Base-by-base conservation (phyloP, 2,888 invertebrate genomes). In the Limnephilus rhombicus region DNA sequence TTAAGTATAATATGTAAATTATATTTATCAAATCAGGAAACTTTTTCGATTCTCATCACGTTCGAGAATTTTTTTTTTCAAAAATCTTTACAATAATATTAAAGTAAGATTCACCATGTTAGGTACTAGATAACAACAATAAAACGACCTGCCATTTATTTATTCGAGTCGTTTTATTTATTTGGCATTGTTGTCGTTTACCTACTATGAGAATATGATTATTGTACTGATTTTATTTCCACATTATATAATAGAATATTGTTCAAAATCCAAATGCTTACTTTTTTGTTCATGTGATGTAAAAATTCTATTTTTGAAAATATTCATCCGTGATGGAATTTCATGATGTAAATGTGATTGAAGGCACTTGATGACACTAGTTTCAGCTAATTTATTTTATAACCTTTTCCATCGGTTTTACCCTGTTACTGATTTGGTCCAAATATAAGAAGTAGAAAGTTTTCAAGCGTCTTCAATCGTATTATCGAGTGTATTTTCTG, bases 21-120 rank as follows among this genome's bases (percentile, higher is more conserved):
- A 82, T 82, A 82, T 82, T 82, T 82, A 31, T 82, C 34, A 34
- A 82, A 82, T 82, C 82, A 34, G 82, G 34, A 34, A 34, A 34
- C 82, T 29, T 82, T 82, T 15, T 82, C 34, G 13, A 82, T 82
- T 31, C 82, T 31, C 29, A 13, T 31, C 82, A 34, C 15, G 31
- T 7, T 68, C n/a, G 9, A n/a, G 24, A 68, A 24, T n/a, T 24
- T 68, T 68, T 68, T 53, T 15, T 68, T 68, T 68, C n/a, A 68
- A n/a, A 68, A n/a, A 68, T 53, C 53, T 15, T 53, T 53, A 53
- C 53, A 68, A 68, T n/a, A 68, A 68, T 68, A 68, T 68, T 24
- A 9, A 68, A 24, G 24, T 68, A 2, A 68, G 24, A 68, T 68
- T 68, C 9, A 68, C 9, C 68, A 68, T 68, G 9, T 24, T 68